Evolutionary conservation across 2,113 vertebrate genomes (phyloP).

Genomic region (Nestor notabilis): DNA sequence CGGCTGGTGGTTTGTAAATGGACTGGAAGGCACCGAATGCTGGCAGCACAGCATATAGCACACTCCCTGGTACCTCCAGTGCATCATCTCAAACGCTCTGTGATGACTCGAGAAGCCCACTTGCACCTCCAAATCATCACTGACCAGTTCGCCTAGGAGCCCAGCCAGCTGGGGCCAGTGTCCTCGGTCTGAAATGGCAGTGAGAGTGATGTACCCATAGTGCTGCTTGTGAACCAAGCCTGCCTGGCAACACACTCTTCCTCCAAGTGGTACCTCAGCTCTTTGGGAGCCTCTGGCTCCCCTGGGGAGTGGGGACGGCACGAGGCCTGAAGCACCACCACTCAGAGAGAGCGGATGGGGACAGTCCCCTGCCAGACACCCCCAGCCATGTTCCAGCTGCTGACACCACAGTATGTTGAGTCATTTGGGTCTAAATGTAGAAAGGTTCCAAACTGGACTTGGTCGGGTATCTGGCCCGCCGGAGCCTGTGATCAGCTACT

Average conservation of each 20-base stretch:
- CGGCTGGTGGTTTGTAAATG: neutral
- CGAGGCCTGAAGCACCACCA: neutral
- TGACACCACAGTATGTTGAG: rapidly evolving
- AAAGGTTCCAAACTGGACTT: neutral
- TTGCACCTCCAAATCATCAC: neutral
- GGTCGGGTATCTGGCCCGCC: neutral
- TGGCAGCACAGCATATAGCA: neutral
- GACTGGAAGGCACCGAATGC: rapidly evolving
- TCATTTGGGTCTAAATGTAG: neutral
- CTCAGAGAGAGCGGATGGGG: neutral
- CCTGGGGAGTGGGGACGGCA: rapidly evolving
- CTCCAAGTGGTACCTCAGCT: neutral
- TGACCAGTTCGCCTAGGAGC: rapidly evolving
- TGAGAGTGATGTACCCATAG: neutral
- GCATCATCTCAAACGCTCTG: neutral
- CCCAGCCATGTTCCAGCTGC: neutral
- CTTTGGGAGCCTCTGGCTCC: neutral
- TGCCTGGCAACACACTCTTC: rapidly evolving
- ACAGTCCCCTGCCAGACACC: too few species aligned
- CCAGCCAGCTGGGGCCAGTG: neutral
- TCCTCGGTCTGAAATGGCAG: too few species aligned
- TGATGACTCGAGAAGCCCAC: neutral
- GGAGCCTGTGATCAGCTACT: neutral
- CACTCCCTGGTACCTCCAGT: rapidly evolving
- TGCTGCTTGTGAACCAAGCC: neutral